Evolutionary conservation across 2,888 invertebrate species (phyloP).

Genomic region (Tubulanus polymorphus): DNA sequence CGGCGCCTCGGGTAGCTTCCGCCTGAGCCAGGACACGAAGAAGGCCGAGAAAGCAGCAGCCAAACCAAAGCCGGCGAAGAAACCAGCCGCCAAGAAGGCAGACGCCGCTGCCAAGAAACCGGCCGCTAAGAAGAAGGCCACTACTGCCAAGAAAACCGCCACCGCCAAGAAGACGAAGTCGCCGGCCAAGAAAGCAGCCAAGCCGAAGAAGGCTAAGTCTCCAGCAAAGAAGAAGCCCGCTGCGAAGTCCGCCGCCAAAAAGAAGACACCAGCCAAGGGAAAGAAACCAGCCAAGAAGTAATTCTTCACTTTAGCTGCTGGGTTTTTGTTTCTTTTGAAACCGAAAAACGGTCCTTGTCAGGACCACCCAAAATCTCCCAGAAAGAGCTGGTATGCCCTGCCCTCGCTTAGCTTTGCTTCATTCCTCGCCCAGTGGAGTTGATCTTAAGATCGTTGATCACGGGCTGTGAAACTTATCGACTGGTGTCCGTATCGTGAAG

Average conservation of each 20-base stretch:
- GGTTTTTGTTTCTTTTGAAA: too few relatives aligned
- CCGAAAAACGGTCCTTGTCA: too few relatives aligned
- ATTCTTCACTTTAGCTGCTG: too few relatives aligned
- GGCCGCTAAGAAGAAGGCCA: not conserved
- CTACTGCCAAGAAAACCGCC: slow-evolving; percentile 11
- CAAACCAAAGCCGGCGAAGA: slow-evolving; percentile 19
- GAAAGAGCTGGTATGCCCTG: too few relatives aligned
- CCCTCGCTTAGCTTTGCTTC: too few relatives aligned
- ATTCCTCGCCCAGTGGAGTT: too few relatives aligned
- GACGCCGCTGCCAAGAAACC: not conserved
- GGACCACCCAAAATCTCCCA: too few relatives aligned
- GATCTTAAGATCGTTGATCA: too few relatives aligned
- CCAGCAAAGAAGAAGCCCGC: slow-evolving; percentile 10
- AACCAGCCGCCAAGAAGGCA: slow-evolving; percentile 1
- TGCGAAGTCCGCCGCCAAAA: slow-evolving; percentile 8
- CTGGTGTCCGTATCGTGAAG: too few relatives aligned
- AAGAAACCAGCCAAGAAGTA: slow-evolving; percentile 1
- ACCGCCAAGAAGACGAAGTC: slow-evolving; percentile 15
- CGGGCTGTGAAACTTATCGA: too few relatives aligned
- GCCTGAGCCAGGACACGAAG: slow-evolving; percentile 20
- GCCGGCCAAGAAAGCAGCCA: slow-evolving; percentile 7
- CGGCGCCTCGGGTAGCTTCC: slow-evolving; percentile 36
- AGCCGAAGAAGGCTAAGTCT: slow-evolving; percentile 12
- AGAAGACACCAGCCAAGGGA: slow-evolving; percentile 1
- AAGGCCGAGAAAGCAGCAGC: slow-evolving; percentile 1